Percentiles rank a stretch among this genome's conserved stretches.
These are phyloP conservation scores for Electrona antarctica DNA, from an alignment of 2,113 vertebrate genomes.

Conservation along the genomic window DNA sequence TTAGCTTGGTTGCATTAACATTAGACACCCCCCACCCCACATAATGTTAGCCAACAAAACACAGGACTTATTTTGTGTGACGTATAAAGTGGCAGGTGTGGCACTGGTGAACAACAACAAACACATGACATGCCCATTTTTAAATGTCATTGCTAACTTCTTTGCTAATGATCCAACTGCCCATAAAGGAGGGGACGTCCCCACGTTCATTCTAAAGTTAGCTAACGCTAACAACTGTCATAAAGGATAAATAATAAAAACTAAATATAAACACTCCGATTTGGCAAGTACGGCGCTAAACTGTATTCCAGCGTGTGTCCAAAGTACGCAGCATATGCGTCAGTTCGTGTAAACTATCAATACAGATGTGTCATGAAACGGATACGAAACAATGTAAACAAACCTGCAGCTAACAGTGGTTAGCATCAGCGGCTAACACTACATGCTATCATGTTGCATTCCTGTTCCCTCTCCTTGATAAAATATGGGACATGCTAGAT, in stretches of 20 bases:
- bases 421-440: too few relatives aligned
- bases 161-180: not conserved
- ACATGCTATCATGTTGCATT: too few relatives aligned
- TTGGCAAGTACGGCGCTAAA: not conserved
- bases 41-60: too few relatives aligned
- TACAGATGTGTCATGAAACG: conserved; percentile 4
- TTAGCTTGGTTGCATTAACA: too few relatives aligned
- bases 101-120: too few relatives aligned
- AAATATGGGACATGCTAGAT: too few relatives aligned
- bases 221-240: not conserved
- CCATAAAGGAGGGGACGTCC: not conserved
- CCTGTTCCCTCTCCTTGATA: too few relatives aligned
- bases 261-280: not conserved
- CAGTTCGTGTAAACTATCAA: not conserved
- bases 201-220: not conserved
- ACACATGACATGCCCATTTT: too few relatives aligned
- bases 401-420: conserved; percentile 34
- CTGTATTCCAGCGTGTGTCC: not conserved
- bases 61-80: too few relatives aligned
- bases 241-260: not conserved
- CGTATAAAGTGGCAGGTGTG: too few relatives aligned
- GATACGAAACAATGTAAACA: conserved; percentile 52
- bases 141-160: too few relatives aligned
- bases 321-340: not conserved
- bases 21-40: too few relatives aligned